Percentiles rank a stretch among this genome's conserved stretches.
These are phyloP conservation scores for Macquaria ambigua DNA, from an alignment of 2,113 vertebrate species.

Conservation along the genomic window DNA sequence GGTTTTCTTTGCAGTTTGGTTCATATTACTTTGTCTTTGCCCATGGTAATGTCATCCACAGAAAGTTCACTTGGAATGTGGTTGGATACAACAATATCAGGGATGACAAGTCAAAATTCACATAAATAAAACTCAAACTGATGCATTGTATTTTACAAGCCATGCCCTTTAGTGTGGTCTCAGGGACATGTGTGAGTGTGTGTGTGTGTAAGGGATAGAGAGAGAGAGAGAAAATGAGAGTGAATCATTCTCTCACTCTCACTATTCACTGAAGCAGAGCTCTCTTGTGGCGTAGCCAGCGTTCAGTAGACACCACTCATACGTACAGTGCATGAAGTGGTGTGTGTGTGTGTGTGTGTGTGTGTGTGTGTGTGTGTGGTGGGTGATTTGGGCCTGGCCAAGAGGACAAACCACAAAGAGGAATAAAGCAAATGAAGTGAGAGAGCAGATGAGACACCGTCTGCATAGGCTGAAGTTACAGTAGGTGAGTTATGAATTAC, in stretches of 20 bases:
- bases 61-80: constrained; percentile 60
- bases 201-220: constrained; percentile 16
- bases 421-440: constrained; percentile 43
- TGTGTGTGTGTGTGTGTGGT: constrained; percentile 4
- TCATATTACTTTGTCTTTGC: constrained; percentile 78
- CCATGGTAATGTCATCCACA: constrained; percentile 75
- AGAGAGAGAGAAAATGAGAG: constrained; percentile 9
- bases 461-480: constrained; percentile 34
- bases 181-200: constrained; percentile 28
- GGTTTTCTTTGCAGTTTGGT: constrained; percentile 44
- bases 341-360: constrained; percentile 3
- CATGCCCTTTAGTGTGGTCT: constrained; percentile 62
- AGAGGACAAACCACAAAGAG: constrained; percentile 31
- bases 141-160: constrained; percentile 69
- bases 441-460: constrained; percentile 39
- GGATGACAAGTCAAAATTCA: constrained; percentile 78
- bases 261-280: constrained; percentile 19
- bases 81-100: constrained; percentile 66
- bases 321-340: constrained; percentile 37
- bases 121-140: constrained; percentile 75
- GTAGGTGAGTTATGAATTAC: constrained; percentile 51
- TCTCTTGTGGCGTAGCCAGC: constrained; percentile 57
- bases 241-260: constrained; percentile 67
- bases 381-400: constrained; percentile 18
- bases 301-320: constrained; percentile 64